These are phyloP conservation scores for Abramis brama DNA, from an alignment of 2,113 vertebrate genomes.

Conservation along the genomic window DNA sequence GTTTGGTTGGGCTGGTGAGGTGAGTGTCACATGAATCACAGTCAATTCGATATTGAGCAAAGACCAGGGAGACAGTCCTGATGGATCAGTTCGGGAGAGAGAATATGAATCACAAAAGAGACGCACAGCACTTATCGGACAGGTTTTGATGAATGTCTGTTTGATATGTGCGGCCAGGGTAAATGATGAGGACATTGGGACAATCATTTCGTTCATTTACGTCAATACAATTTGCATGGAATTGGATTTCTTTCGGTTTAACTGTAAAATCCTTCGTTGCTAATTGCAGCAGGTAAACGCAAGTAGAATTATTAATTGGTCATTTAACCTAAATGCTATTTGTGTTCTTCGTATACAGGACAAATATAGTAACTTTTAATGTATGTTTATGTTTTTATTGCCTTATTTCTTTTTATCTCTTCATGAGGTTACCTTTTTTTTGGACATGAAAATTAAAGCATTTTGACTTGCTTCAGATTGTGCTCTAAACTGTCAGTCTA, in stretches of 20 bases:
- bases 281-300: not conserved
- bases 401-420: not conserved
- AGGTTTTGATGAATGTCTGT: constrained; percentile 21
- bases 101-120: not conserved
- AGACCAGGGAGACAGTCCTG: not conserved
- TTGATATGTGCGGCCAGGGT: not conserved
- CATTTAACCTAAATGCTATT: not conserved
- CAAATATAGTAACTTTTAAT: no score
- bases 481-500: not conserved
- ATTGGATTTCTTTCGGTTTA: not conserved
- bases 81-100: not conserved
- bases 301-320: not conserved
- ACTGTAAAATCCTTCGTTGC: not conserved
- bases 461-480: not conserved
- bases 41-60: constrained; percentile 33
- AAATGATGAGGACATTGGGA: not conserved
- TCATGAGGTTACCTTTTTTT: not conserved
- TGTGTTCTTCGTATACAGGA: no score
- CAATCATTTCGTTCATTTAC: not conserved
- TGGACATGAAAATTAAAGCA: not conserved
- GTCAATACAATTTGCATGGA: not conserved
- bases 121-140: not conserved
- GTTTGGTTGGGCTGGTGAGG: not conserved
- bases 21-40: constrained; percentile 39
- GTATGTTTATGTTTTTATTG: not conserved